Percentiles rank a stretch among this genome's conserved stretches.
Conservation (phyloP, 30 jellyfish, hydroid and myxozoan species). For the Catostylus mosaicus region DNA sequence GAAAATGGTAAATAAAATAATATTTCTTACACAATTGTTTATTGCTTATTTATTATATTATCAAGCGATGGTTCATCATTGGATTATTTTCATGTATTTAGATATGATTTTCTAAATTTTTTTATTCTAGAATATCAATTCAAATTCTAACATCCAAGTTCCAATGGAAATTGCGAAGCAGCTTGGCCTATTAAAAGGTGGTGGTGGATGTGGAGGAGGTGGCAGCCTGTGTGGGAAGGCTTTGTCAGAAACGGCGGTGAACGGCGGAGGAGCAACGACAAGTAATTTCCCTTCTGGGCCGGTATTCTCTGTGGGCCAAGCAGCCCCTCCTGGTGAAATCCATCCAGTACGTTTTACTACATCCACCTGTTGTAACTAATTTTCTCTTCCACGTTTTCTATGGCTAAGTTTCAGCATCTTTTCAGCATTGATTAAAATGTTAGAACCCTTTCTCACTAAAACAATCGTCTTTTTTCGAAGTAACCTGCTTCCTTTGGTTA, state of each 20-base stretch:
- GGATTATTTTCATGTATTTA: too few relatives aligned
- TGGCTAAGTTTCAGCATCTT: too few relatives aligned
- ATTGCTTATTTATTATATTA: background rate
- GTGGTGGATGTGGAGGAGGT: conserved; percentile 83
- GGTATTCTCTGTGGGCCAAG: conserved; percentile 96
- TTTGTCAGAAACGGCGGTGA: conserved; percentile 85
- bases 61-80: background rate
- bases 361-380: too few relatives aligned
- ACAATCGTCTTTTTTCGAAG: too few relatives aligned
- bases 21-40: background rate
- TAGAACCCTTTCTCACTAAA: too few relatives aligned
- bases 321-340: conserved; percentile 96
- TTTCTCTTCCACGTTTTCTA: too few relatives aligned
- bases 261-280: conserved; percentile 90
- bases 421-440: too few relatives aligned
- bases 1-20: conserved; percentile 41
- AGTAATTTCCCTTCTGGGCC: conserved; percentile 92
- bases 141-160: conserved; percentile 97
- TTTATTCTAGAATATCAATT: conserved; percentile 85
- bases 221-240: conserved; percentile 75
- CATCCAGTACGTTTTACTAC: conserved; percentile 86
- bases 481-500: too few relatives aligned
- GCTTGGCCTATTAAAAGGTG: conserved; percentile 86
- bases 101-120: background rate
- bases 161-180: conserved; percentile 97